Evolutionary conservation across 30 jellyfish, hydroid and myxozoan genomes (phyloP), one percentile per base, ranked within the genome.

Genomic region (Clytia hemisphaerica): DNA sequence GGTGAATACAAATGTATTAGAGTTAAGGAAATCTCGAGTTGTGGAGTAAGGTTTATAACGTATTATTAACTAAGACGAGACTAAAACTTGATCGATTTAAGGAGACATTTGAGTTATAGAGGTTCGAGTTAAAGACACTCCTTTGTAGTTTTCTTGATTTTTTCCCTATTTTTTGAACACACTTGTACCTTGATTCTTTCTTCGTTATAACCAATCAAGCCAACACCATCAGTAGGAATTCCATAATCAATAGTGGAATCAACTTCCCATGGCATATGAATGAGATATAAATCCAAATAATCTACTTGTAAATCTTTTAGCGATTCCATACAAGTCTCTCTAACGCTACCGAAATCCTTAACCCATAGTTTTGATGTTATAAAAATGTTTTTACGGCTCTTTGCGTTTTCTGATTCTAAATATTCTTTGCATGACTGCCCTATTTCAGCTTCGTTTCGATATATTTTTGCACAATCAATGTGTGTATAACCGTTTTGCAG

Each of bases 381-480:
- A 67, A 77, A 90, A 28, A 90, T 69, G 25, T 88, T 93, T 73
- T 80, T 84, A 29, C 97, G 82, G n/a, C n/a, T n/a, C 37, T 80
- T 88, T 3, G 74, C 63, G 29, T 53, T 72, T 24, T 93, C 97
- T 2, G 73, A 61, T 42, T 89, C 54, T 44, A 78, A 88, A 34
- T 54, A 72, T 61, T 83, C 62, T 5, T 62, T 50, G 77, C 72
- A 65, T 16, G 67, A 55, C 59, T 83, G 94, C 2, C 99, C 99
- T 35, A 90, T 83, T 37, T 83, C 94, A 0, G 76, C 79, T 55
- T 90, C 99, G 69, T 90, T 90, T 12, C 24, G 50, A 66, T 90
- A 90, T 30, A 61, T 46, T 2, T 71, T 79, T 9, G 99, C 99
- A 83, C 99, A 80, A 62, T 90, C 99, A 25, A 90, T 83, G 61